Base-by-base conservation (phyloP, 2,888 invertebrate genomes). In the Lycia hirtaria region DNA sequence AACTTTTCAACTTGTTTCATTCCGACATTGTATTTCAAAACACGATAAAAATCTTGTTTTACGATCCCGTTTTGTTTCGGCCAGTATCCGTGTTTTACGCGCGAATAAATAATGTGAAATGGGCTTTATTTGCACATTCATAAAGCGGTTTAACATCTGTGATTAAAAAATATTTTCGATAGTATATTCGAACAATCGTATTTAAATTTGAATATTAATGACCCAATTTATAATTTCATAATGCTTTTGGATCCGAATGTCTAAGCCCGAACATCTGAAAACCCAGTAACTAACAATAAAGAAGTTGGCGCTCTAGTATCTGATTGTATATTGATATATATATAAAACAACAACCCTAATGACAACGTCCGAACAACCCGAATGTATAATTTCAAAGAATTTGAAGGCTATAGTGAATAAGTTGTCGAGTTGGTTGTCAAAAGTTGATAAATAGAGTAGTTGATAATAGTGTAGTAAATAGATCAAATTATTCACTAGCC, bases 21-120 rank as follows among this genome's bases (percentile, higher is more conserved):
- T 55, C 60, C 60, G 48, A 51, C 64, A 62, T 64, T 64, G 62
- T 67, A 57, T 64, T 64, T 62, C 56, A 62, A 64, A 62, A 58
- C 48, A 53, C 60, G 66, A 62, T 66, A 62, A 62, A 66, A 66
- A 63, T 66, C 64, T 62, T 62, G 64, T 56, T 64, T 60, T 66
- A 64, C 62, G 62, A 62, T 64, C 64, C 51, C 57, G 56, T 61
- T 60, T 52, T 47, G 59, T 56, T 59, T 44, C 59, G 52, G 60
- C 55, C 56, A 54, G 57, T 55, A 43, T 48, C 55, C 59, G 55
- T 35, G 51, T 51, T 62, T 58, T 56, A 56, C 60, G 62, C 60
- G 41, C 58, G 62, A 58, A 60, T 58, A 60, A 60, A 66, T 64
- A 64, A 64, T 64, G 56, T 51, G 51, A 56, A 64, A 58, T 55